A percentile compares a stretch with the other conserved stretches of the same genome.
These are phyloP conservation scores for Psix sp. DNA, from an alignment of 1,140 invertebrate species.

Conservation along the genomic window DNA sequence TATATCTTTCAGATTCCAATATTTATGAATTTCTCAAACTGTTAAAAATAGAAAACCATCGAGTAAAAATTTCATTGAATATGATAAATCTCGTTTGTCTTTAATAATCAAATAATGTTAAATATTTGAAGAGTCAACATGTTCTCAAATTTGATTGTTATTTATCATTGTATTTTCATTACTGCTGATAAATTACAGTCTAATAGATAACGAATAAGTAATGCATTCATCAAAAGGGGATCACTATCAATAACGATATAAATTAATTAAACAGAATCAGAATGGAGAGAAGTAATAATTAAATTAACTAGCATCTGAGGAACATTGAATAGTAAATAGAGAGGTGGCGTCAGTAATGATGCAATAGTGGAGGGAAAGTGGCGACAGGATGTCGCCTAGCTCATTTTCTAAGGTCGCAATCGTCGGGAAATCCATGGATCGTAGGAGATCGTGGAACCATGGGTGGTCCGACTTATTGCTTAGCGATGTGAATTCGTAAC, in stretches of 20 bases:
- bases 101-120: no score
- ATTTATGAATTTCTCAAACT: slow-evolving; percentile 21
- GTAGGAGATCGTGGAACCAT: slow-evolving; percentile 34
- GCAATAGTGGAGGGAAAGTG: slow-evolving; percentile 28
- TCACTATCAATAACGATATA: slow-evolving; percentile 4
- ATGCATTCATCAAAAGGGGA: no score
- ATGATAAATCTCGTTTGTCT: no score
- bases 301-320: slow-evolving; percentile 16
- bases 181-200: no score
- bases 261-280: slow-evolving; percentile 16
- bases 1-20: slow-evolving; percentile 21
- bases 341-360: slow-evolving; percentile 42
- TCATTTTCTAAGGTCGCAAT: slow-evolving; percentile 49
- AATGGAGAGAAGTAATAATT: slow-evolving; percentile 33
- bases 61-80: no score
- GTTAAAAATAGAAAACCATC: no score
- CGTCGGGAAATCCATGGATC: slow-evolving; percentile 40
- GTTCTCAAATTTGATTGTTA: no score
- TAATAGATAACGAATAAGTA: no score
- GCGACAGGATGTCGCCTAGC: slow-evolving; percentile 37
- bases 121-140: no score
- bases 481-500: slow-evolving; percentile 46
- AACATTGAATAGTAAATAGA: slow-evolving; percentile 29
- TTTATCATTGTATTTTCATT: no score
- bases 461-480: slow-evolving; percentile 53